Conservation (phyloP, 2,888 invertebrate species). For the Xestoiulus laeticollis region DNA sequence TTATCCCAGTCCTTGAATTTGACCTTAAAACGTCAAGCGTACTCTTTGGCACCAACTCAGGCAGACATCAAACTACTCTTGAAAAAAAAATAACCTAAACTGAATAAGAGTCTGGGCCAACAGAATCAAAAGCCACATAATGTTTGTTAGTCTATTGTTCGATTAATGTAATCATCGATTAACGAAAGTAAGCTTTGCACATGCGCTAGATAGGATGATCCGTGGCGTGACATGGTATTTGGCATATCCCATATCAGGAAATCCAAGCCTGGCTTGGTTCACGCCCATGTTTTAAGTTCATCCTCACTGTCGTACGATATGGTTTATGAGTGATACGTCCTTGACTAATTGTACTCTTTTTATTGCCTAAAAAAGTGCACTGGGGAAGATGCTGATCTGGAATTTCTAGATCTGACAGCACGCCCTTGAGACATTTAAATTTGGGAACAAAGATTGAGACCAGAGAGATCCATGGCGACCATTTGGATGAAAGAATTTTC, state of each 20-base stretch:
- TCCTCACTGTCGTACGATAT: slow-evolving; percentile 8
- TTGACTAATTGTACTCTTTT: not conserved
- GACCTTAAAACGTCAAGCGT: not conserved
- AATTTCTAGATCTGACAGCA: not conserved
- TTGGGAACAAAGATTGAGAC: too few relatives aligned
- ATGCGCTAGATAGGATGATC: not conserved
- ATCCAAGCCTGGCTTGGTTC: not conserved
- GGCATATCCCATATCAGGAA: not conserved
- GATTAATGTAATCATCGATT: not conserved
- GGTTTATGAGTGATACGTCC: not conserved
- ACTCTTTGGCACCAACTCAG: not conserved
- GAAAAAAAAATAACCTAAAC: not conserved
- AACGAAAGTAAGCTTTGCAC: not conserved
- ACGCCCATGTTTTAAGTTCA: not conserved
- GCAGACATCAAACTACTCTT: not conserved
- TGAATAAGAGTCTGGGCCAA: not conserved
- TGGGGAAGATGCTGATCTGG: not conserved
- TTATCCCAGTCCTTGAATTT: not conserved
- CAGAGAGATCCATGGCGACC: too few relatives aligned
- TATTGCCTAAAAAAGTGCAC: not conserved
- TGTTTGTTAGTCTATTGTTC: not conserved
- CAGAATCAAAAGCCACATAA: not conserved
- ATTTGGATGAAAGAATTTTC: too few relatives aligned
- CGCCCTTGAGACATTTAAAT: too few relatives aligned
- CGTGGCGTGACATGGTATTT: slow-evolving; percentile 30